These are phyloP conservation scores for Myiotriccus ornatus DNA, from an alignment of 2,797 vertebrate species.

Conservation along the genomic window DNA sequence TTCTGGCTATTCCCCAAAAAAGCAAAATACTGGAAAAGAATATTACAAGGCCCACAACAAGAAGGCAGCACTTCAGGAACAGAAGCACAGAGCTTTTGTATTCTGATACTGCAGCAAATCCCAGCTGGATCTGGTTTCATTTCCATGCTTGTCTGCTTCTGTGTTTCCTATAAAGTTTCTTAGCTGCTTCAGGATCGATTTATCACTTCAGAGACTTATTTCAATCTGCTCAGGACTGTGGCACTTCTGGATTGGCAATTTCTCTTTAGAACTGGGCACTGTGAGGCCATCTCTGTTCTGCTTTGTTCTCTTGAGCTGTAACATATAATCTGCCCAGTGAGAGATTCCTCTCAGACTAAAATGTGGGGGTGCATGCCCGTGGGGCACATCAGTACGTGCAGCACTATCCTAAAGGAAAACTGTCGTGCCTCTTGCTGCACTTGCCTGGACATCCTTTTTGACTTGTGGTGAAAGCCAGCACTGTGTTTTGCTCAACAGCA, in stretches of 20 bases:
- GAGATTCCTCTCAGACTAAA: not conserved
- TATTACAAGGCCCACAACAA: not conserved
- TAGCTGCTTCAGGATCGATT: not conserved
- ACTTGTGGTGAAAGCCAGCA: slow-evolving; percentile 16
- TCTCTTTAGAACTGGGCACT: not conserved
- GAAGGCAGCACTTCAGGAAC: not conserved
- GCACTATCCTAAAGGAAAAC: not conserved
- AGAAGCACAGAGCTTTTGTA: not conserved
- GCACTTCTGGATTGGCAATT: not conserved
- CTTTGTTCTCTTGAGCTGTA: not conserved
- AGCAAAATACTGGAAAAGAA: not conserved
- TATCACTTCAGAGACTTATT: not conserved
- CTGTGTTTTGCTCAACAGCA: slow-evolving; percentile 51
- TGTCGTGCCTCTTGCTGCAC: not conserved
- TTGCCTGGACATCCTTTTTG: slow-evolving; percentile 17
- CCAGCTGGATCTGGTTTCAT: not conserved
- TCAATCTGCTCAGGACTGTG: not conserved
- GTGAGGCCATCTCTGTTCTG: not conserved
- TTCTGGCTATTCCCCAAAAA: slow-evolving; percentile 4
- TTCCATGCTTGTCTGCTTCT: not conserved
- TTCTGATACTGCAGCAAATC: not conserved
- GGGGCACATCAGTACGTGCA: not conserved
- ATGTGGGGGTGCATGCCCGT: not conserved
- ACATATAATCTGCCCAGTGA: not conserved
- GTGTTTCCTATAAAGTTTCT: not conserved